phyloP scores from a whole-genome alignment of 1,140 invertebrate species.

The Drosophila prosaltans region DNA sequence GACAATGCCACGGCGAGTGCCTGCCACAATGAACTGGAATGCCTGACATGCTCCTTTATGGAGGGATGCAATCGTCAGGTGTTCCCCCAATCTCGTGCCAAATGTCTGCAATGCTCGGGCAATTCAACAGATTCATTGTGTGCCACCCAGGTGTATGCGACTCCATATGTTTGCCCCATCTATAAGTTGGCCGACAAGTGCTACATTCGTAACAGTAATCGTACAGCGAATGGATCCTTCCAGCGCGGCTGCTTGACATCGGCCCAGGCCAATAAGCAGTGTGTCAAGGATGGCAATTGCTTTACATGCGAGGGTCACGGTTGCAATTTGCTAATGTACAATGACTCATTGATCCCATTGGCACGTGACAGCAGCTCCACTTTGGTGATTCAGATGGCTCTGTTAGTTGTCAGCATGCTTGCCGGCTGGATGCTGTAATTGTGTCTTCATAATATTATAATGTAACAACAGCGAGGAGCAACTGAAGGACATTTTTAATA shows the following conservation, averaged over 20 bases:
- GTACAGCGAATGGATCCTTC: slow-evolving; percentile 58
- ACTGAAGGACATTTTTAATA: not conserved
- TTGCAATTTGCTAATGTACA: slow-evolving; percentile 65
- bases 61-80: slow-evolving; percentile 73
- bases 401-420: slow-evolving; percentile 45
- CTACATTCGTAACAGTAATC: slow-evolving; percentile 70
- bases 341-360: slow-evolving; percentile 58
- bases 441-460: not conserved
- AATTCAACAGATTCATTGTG: slow-evolving; percentile 59
- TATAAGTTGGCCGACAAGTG: slow-evolving; percentile 75
- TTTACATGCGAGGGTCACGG: slow-evolving; percentile 69
- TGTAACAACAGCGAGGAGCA: not conserved
- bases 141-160: slow-evolving; percentile 52
- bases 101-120: slow-evolving; percentile 72
- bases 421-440: slow-evolving; percentile 34
- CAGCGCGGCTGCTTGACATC: slow-evolving; percentile 73
- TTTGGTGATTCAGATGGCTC: slow-evolving; percentile 32
- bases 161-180: slow-evolving; percentile 56
- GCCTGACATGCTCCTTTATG: slow-evolving; percentile 54
- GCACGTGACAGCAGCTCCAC: slow-evolving; percentile 63
- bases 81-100: slow-evolving; percentile 62
- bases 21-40: slow-evolving; percentile 77
- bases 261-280: slow-evolving; percentile 65
- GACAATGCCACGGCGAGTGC: slow-evolving; percentile 49
- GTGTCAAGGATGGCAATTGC: slow-evolving; percentile 62